These are phyloP conservation scores for Musca vetustissima DNA, from an alignment of 1,140 invertebrate species.

Conservation along the genomic window DNA sequence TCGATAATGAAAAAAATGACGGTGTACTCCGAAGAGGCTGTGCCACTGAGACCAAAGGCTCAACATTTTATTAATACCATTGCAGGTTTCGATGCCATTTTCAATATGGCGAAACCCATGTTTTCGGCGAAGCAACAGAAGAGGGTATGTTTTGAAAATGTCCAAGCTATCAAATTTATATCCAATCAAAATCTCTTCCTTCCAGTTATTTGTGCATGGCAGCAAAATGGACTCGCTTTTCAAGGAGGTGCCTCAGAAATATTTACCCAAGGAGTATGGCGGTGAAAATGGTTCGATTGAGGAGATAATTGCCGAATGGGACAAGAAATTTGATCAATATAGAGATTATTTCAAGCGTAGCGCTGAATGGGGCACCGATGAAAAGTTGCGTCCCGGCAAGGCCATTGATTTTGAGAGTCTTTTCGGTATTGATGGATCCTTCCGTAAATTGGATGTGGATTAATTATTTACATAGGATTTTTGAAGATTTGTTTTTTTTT, in stretches of 20 bases:
- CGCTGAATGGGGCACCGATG: conserved; percentile 59
- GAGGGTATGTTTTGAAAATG: conserved; percentile 39
- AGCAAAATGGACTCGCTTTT: conserved; percentile 58
- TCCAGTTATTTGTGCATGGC: conserved; percentile 60
- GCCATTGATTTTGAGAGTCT: conserved; percentile 56
- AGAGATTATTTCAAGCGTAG: conserved; percentile 59
- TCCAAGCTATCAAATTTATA: no score
- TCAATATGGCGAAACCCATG: conserved; percentile 58
- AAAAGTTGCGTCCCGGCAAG: conserved; percentile 56
- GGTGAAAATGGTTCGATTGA: conserved; percentile 59
- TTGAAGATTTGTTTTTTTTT: neutral
- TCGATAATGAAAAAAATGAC: conserved; percentile 57
- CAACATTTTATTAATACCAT: conserved; percentile 61
- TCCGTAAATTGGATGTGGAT: conserved; percentile 54
- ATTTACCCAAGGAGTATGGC: conserved; percentile 62
- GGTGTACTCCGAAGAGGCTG: conserved; percentile 57
- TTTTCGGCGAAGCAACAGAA: conserved; percentile 58
- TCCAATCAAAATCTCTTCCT: no score
- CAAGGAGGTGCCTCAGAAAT: conserved; percentile 55
- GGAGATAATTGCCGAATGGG: conserved; percentile 54
- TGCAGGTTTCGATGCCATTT: conserved; percentile 58
- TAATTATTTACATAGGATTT: no score
- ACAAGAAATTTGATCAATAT: conserved; percentile 33
- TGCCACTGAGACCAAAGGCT: conserved; percentile 58
- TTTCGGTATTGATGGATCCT: conserved; percentile 65